Evolutionary conservation across 2,888 invertebrate genomes (phyloP), one percentile per base, ranked within the genome.

Genomic region (Cancer borealis): DNA sequence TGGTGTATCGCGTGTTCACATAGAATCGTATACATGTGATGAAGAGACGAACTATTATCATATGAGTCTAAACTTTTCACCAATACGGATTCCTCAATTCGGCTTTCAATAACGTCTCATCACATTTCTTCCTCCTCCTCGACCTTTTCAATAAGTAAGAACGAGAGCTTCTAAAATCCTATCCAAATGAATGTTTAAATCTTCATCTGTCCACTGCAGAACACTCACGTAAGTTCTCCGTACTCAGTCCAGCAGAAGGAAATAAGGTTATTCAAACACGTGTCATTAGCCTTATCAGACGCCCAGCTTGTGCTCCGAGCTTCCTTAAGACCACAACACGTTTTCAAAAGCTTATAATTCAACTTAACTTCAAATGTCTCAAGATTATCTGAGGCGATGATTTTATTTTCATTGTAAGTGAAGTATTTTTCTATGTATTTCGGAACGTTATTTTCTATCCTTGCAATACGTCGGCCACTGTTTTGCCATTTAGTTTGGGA

Each of bases 241-340:
- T 88, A 88, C 30, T 88, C 66, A 0, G 21, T 12, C 17, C 60
- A 66, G 14, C 60, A 47, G 46, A 21, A 88, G 17, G 39, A 14
- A 46, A 92, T 92, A 46, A 88, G 88, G 26, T 10, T 10, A 88
- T 54, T 92, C 92, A 66, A 92, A 21, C 2, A 21, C 2, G 92
- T 60, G 66, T 88, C 88, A 3, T 17, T n/a, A 21, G 6, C 17
- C 10, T 14, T 14, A n/a, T n/a, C 26, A 45, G 39, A 46, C 45
- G n/a, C 4, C 66, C 66, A 66, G 21, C 66, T n/a, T 66, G 4
- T 6, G n/a, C n/a, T 2, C 21, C 6, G 21, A n/a, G 39, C 60
- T n/a, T 17, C 45, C n/a, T 87, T 88, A 88, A 92, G 66, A 12
- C 92, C 92, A 92, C 92, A 45, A 3, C 54, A 88, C 60, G 88